Evolutionary conservation across 2,888 invertebrate species (phyloP).

Genomic region (Orthonevra nobilis): DNA sequence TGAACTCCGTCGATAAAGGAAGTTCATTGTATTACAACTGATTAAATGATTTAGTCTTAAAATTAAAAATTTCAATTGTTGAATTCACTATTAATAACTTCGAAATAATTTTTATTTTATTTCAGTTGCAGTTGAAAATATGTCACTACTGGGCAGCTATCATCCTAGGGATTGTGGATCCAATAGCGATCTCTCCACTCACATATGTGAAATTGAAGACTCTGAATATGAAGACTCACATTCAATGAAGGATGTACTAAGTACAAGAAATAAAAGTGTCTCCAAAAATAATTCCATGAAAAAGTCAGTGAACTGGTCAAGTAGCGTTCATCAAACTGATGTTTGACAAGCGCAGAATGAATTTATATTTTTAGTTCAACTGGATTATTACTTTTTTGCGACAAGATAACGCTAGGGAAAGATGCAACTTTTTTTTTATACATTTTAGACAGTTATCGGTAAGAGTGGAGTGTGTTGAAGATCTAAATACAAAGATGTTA

Average conservation of each 20-base stretch:
- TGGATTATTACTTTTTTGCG: constrained; percentile 47
- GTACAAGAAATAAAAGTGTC: constrained; percentile 18
- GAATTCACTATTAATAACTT: background rate
- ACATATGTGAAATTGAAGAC: constrained; percentile 95
- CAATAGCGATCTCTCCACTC: constrained; percentile 92
- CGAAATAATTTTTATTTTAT: background rate
- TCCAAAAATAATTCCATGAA: constrained; percentile 29
- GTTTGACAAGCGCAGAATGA: constrained; percentile 71
- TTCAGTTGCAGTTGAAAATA: constrained; percentile 74
- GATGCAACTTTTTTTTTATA: constrained; percentile 34
- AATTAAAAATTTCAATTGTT: too few relatives aligned
- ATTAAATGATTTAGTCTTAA: too few relatives aligned
- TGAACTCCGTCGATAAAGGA: too few relatives aligned
- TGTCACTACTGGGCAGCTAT: constrained; percentile 85
- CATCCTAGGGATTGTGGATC: constrained; percentile 83
- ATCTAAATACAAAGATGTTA: constrained; percentile 15
- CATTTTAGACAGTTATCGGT: constrained; percentile 20
- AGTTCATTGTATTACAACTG: too few relatives aligned
- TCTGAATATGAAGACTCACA: constrained; percentile 85
- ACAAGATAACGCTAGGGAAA: constrained; percentile 55
- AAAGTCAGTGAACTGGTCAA: constrained; percentile 72
- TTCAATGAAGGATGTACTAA: constrained; percentile 4
- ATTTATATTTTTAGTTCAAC: constrained; percentile 27
- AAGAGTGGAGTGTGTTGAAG: background rate
- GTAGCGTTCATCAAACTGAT: constrained; percentile 73